Evolutionary conservation across 2,113 vertebrate genomes (phyloP), one percentile per base, ranked within the genome.

Genomic region (Mesocricetus auratus): DNA sequence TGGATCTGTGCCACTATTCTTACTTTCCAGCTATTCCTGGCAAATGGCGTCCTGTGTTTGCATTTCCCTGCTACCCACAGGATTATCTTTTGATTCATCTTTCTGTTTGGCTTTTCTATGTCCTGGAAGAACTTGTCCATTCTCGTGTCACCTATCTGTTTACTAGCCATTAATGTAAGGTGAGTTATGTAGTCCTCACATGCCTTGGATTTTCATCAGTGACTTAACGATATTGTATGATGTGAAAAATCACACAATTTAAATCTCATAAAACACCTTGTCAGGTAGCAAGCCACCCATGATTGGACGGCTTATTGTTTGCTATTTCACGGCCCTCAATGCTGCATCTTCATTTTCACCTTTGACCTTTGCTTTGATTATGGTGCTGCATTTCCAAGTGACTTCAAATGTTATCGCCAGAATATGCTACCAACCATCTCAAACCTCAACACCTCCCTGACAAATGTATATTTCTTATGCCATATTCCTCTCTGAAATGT

Each of bases 341-440:
- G 5, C 36, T 75, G 4, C 2, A 60, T 68, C 47, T 60, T 68
- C 56, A 66, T n/a, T n/a, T n/a, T n/a, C n/a, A n/a, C 60, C 47
- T 90, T 89, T 77, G 68, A 75, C 66, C 86, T 83, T 73, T 53
- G 39, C 68, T 75, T 75, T 62, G 73, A 93, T 47, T n/a, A n/a
- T n/a, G n/a, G n/a, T n/a, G n/a, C n/a, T n/a, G n/a, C n/a, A n/a
- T n/a, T n/a, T n/a, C n/a, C n/a, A n/a, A n/a, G n/a, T n/a, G n/a
- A n/a, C n/a, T n/a, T n/a, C n/a, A n/a, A n/a, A n/a, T n/a, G n/a
- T n/a, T n/a, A n/a, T n/a, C n/a, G n/a, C n/a, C n/a, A n/a, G n/a
- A n/a, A n/a, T n/a, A n/a, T n/a, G n/a, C n/a, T n/a, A n/a, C n/a
- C n/a, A n/a, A n/a, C n/a, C n/a, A n/a, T n/a, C n/a, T n/a, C n/a